Percentiles rank a stretch among this genome's conserved stretches.
Evolutionary conservation across 1,140 invertebrate species (phyloP).

Genomic region (Drosophila teissieri): DNA sequence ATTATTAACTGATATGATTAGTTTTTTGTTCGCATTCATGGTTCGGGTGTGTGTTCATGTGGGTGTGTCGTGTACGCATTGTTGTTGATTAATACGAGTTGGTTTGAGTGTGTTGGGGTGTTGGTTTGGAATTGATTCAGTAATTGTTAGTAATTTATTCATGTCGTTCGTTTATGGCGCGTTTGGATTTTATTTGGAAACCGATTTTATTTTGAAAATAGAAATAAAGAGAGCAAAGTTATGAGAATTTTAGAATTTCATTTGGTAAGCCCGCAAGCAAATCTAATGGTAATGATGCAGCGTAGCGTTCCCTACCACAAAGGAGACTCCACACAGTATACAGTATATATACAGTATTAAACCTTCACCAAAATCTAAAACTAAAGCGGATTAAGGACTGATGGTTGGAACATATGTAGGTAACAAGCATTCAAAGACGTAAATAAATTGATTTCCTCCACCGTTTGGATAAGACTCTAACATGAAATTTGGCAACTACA

Average conservation of each 20-base stretch:
- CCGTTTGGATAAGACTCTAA: conserved; percentile 4
- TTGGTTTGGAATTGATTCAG: conserved; percentile 49
- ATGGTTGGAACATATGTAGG: conserved; percentile 4
- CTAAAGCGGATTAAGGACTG: conserved; percentile 9
- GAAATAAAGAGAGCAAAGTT: conserved; percentile 84
- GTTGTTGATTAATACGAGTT: conserved; percentile 34
- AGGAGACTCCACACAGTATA: conserved; percentile 4
- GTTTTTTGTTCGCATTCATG: conserved; percentile 61
- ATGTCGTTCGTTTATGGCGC: conserved; percentile 55
- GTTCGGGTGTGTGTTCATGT: conserved; percentile 34
- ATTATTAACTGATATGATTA: conserved; percentile 84
- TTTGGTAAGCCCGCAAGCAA: conserved; percentile 38
- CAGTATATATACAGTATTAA: neutral
- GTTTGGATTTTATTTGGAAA: conserved; percentile 56
- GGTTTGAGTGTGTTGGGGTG: conserved; percentile 29
- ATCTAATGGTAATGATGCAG: conserved; percentile 8
- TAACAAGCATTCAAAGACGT: conserved; percentile 16
- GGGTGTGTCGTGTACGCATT: conserved; percentile 47
- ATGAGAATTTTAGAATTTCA: conserved; percentile 64
- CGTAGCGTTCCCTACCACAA: conserved; percentile 10
- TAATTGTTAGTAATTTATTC: conserved; percentile 73
- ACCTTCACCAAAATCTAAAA: conserved; percentile 20
- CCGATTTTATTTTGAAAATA: conserved; percentile 73
- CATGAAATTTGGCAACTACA: conserved; percentile 17
- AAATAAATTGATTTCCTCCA: conserved; percentile 7